Conservation (phyloP, 30 jellyfish, hydroid and myxozoan species). For the Pseudorhiza aurosa region DNA sequence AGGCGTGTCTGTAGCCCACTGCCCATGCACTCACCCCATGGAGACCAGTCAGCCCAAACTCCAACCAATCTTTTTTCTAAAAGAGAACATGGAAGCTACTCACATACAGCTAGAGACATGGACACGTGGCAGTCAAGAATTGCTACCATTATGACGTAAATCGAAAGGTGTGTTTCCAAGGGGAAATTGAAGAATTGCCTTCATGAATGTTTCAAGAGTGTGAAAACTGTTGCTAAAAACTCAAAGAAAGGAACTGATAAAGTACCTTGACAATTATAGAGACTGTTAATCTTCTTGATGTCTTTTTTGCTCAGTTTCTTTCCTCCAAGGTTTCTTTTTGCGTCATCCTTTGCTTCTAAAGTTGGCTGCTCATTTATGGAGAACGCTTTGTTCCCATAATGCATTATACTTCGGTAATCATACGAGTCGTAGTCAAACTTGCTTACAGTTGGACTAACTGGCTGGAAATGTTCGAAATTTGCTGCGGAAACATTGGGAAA, state of each 20-base stretch:
- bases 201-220: no score
- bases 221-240: no score
- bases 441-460: constrained; percentile 23
- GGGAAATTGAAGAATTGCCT: no score
- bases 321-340: constrained; percentile 17
- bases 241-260: no score
- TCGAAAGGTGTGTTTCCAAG: no score
- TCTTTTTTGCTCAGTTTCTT: constrained; percentile 20
- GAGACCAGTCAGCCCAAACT: constrained; percentile 15
- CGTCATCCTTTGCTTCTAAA: constrained; percentile 23
- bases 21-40: constrained; percentile 34
- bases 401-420: constrained; percentile 41
- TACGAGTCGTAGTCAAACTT: neutral
- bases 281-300: constrained; percentile 19
- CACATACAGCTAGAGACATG: no score
- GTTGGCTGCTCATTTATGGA: constrained; percentile 34
- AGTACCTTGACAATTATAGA: constrained; percentile 29
- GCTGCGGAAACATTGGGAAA: constrained; percentile 19
- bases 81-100: neutral
- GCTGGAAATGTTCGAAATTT: neutral
- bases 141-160: no score
- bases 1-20: neutral
- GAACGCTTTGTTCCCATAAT: constrained; percentile 14
- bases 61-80: neutral
- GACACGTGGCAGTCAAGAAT: no score